Base-by-base conservation (phyloP, 2,113 vertebrate species). In the Actinemys pallida region DNA sequence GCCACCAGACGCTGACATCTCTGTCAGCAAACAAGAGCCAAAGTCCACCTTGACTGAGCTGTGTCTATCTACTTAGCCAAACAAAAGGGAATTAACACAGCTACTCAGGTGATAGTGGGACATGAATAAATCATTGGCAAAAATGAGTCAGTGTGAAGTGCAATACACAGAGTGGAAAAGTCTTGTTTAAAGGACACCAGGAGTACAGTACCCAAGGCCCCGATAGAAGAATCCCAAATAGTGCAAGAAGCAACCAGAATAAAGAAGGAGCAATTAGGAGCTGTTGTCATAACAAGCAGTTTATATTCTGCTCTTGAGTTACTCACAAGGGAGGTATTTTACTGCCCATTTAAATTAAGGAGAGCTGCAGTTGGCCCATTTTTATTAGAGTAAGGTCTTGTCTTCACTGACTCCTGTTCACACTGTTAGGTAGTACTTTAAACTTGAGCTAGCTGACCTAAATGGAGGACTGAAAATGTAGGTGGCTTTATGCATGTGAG, bases 191-290 rank as follows among this genome's bases (percentile, higher is more conserved):
- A 93, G 54, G 80, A 25, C 87, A 47, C 81, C 89, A 56, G 80
- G 89, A 82, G 59, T 72, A 20, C 54, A 16, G 5, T 17, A 89
- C 20, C 83, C 39, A 29, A 0, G 0, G 78, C 81, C 84, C 81
- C 0, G 0, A 25, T 79, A 92, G 75, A n/a, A 47, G 19, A 12
- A 93, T 8, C 39, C 81, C 29, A 42, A 1, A 2, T 1, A 2
- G 35, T 45, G 6, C 42, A 90, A 86, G 81, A 0, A 45, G 20
- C 45, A 50, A 45, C 16, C 39, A 88, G 85, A 57, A 25, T 84
- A 89, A 42, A 24, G 89, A 72, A 10, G 29, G 79, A 88, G 80
- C 10, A 75, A 31, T 31, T 93, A 65, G 19, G 83, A 89, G 88
- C 81, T 16, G 6, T 8, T 47, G 11, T 47, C 42, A 47, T 27